A percentile compares a stretch with the other conserved stretches of the same genome.
Conservation (phyloP, 2,888 invertebrate species). For the Nemotelus nigrinus region DNA sequence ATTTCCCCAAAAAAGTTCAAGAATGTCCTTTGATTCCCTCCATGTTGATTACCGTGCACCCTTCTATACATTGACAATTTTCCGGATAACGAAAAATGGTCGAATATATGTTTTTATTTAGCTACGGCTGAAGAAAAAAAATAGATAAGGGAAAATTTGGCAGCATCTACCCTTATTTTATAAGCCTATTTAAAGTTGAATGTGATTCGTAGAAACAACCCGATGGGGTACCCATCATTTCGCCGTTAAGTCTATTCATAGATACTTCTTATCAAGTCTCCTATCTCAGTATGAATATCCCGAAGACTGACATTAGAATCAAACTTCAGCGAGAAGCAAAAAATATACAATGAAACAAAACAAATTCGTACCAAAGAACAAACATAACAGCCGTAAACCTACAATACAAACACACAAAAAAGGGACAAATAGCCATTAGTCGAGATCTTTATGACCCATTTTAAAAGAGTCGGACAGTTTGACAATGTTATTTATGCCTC, state of each 20-base stretch:
- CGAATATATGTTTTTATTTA: background rate
- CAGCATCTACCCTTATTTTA: slow-evolving; percentile 27
- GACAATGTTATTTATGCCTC: slow-evolving; percentile 49
- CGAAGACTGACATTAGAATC: slow-evolving; percentile 47
- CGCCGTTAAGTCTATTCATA: slow-evolving; percentile 43
- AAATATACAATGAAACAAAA: slow-evolving; percentile 30
- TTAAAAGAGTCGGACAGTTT: slow-evolving; percentile 49
- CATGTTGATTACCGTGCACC: too few species aligned
- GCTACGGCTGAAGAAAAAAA: slow-evolving; percentile 13
- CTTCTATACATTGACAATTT: too few species aligned
- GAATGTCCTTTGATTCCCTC: too few species aligned
- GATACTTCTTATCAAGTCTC: slow-evolving; percentile 45
- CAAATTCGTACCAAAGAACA: background rate
- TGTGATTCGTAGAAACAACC: slow-evolving; percentile 6
- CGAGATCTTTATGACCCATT: slow-evolving; percentile 50
- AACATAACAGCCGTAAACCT: slow-evolving; percentile 1
- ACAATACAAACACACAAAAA: slow-evolving; percentile 25
- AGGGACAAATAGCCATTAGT: slow-evolving; percentile 48
- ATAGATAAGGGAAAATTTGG: too few species aligned
- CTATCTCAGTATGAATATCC: slow-evolving; percentile 33
- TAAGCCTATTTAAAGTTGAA: slow-evolving; percentile 43
- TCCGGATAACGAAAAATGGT: too few species aligned
- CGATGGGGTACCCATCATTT: slow-evolving; percentile 1
- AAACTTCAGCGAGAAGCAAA: slow-evolving; percentile 32
- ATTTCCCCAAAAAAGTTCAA: too few species aligned